phyloP scores from a whole-genome alignment of 2,113 vertebrate genomes.

The Hystrix cristata region DNA sequence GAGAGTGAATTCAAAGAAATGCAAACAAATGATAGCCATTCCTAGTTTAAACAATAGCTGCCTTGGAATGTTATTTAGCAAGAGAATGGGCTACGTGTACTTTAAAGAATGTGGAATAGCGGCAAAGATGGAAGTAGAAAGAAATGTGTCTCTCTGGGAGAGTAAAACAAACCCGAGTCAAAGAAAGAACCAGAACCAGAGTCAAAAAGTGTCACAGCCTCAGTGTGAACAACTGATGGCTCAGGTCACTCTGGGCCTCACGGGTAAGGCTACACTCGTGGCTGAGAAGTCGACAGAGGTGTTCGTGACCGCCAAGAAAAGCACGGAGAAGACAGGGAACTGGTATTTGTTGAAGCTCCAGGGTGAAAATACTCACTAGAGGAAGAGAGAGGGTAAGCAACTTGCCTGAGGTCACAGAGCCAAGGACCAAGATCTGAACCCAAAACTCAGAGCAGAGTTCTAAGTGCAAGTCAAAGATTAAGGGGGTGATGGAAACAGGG shows the following conservation, averaged over 20 bases:
- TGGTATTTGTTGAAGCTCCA: neutral
- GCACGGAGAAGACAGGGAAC: neutral
- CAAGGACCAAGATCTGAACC: neutral
- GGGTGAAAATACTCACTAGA: constrained; percentile 1
- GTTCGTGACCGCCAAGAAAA: neutral
- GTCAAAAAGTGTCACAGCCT: neutral
- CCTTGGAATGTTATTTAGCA: constrained; percentile 60
- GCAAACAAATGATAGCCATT: constrained; percentile 57
- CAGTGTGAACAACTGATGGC: neutral
- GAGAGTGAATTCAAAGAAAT: constrained; percentile 56
- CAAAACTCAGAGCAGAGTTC: neutral
- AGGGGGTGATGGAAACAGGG: neutral
- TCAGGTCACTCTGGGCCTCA: neutral
- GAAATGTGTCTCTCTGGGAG: constrained; percentile 51
- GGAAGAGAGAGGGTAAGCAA: neutral
- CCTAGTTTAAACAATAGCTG: constrained; percentile 56
- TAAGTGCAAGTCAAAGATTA: neutral
- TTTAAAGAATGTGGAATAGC: constrained; percentile 61
- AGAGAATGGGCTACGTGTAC: neutral
- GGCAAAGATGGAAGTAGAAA: constrained; percentile 46
- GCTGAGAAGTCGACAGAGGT: neutral
- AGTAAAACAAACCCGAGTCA: constrained; percentile 6
- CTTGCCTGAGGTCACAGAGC: neutral
- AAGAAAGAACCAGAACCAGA: neutral
- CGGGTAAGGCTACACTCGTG: neutral